These are phyloP conservation scores for Eurystomus gularis DNA, from an alignment of 2,113 vertebrate genomes.

Conservation along the genomic window DNA sequence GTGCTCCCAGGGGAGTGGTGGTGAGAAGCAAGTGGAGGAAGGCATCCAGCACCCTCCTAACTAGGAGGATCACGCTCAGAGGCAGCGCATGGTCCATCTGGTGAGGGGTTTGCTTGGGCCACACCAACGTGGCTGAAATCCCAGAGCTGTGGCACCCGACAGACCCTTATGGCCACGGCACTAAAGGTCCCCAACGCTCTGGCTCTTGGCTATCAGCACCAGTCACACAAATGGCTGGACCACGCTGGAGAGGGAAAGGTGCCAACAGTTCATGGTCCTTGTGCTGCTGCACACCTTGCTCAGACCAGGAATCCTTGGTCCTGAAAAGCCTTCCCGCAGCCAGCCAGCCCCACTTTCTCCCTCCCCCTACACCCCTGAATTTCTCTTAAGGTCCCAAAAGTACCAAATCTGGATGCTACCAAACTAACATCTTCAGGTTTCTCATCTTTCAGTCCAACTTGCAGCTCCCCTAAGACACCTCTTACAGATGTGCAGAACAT, in stretches of 20 bases:
- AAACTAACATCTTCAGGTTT: not conserved
- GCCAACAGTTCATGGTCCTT: not conserved
- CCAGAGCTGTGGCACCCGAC: not conserved
- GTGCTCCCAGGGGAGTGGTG: not conserved
- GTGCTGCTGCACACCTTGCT: not conserved
- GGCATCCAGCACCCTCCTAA: not conserved
- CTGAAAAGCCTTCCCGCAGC: not conserved
- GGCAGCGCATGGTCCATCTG: fast-evolving
- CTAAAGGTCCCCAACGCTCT: fast-evolving
- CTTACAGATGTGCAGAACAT: not conserved
- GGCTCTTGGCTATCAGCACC: not conserved
- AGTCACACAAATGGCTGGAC: too few species aligned
- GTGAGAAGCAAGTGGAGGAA: not conserved
- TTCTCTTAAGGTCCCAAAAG: not conserved
- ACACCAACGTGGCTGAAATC: fast-evolving
- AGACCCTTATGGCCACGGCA: not conserved
- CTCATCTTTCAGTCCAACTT: not conserved
- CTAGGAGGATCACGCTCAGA: fast-evolving
- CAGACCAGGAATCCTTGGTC: not conserved
- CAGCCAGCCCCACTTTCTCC: not conserved
- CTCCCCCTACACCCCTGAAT: not conserved
- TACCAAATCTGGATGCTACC: not conserved
- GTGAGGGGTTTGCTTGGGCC: not conserved
- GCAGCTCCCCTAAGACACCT: not conserved
- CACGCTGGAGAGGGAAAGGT: not conserved